These are phyloP conservation scores for Sturnira hondurensis DNA, from an alignment of 2,113 vertebrate genomes.

Conservation along the genomic window DNA sequence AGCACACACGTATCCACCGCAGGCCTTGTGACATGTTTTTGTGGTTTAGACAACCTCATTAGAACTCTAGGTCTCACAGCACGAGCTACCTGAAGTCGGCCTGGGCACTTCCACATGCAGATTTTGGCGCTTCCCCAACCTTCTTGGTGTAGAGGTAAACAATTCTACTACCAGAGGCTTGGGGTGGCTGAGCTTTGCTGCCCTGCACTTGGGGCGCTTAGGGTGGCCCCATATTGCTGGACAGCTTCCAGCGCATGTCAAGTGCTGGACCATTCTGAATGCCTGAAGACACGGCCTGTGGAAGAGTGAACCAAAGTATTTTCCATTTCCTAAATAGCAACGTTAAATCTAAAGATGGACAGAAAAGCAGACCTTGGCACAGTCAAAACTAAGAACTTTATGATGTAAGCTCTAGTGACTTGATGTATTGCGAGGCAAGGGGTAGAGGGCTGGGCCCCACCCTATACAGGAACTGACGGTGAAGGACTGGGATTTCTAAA, in stretches of 20 bases:
- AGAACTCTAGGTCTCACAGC: neutral
- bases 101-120: too few relatives aligned
- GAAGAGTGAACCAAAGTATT: neutral
- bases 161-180: neutral
- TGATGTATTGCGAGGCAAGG: neutral
- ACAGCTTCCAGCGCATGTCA: neutral
- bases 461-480: neutral
- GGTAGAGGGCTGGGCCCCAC: neutral
- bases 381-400: neutral
- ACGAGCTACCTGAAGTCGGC: neutral
- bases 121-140: neutral
- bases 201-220: too few relatives aligned
- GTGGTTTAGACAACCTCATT: neutral
- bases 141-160: neutral
- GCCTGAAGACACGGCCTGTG: neutral
- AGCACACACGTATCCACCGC: neutral
- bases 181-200: neutral
- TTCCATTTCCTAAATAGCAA: slow-evolving; percentile 23
- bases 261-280: neutral
- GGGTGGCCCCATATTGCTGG: too few relatives aligned
- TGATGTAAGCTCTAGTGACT: neutral
- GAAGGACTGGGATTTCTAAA: neutral
- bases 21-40: neutral
- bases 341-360: neutral
- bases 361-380: neutral